Evolutionary conservation across 2,888 invertebrate species (phyloP), one percentile per base, ranked within the genome.

Genomic region (Drosophila prostipennis): DNA sequence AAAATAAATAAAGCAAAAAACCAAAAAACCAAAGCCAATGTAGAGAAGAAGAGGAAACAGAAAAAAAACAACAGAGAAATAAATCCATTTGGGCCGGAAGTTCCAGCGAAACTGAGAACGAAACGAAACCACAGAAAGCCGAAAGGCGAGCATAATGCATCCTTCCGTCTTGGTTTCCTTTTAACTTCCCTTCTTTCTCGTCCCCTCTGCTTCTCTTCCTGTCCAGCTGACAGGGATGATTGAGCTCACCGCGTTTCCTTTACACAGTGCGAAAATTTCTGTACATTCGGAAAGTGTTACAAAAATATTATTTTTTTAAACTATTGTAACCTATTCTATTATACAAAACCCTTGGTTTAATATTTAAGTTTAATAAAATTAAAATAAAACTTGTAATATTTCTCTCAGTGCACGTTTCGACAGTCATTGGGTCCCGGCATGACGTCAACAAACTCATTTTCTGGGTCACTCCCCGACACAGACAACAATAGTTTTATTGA

Each of bases 61-160:
- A 19, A 19, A 19, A 29, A 48, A 36, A 11, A n/a, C n/a, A 8
- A 36, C 48, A 36, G 32, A 68, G 19, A 68, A 68, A 68, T 61
- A 70, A 71, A 61, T 55, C 70, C 61, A 55, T 43, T 53, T 71
- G 46, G 72, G 23, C 61, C 73, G 72, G 73, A 72, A 72, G 65
- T 72, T 53, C 10, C 23, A 19, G 64, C 64, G 64, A 64, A 61
- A 61, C 63, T n/a, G 64, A 51, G 14, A 64, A 48, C 37, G 64
- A 57, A 72, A 13, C 57, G 48, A 72, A 65, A 72, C 53, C 65
- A 42, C 73, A 63, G 58, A 46, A 53, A 65, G 23, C 48, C 57
- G 43, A 68, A 68, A 68, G 45, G 57, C 56, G 69, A 49, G 61
- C 72, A 55, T 71, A 63, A 71, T 64, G 73, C 73, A 72, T 72